phyloP scores from a whole-genome alignment of 2,888 invertebrate genomes.

The Nephrocerus scutellatus region DNA sequence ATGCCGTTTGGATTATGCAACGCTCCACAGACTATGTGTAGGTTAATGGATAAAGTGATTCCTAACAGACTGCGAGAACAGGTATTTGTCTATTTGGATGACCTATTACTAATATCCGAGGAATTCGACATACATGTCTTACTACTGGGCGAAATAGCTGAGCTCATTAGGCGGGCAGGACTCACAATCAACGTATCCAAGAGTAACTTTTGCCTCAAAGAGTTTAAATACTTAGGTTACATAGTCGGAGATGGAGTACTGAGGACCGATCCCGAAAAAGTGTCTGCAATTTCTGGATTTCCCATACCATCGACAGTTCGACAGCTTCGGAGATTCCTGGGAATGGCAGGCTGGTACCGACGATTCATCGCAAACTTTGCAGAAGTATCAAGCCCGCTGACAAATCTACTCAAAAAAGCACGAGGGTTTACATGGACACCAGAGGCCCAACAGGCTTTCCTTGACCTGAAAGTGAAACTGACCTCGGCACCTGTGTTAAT shows the following conservation, averaged over 20 bases:
- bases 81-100: too few relatives aligned
- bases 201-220: conserved; percentile 16
- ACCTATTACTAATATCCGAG: conserved; percentile 14
- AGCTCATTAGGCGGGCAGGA: conserved; percentile 2
- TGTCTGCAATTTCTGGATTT: conserved; percentile 13
- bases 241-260: conserved; percentile 14
- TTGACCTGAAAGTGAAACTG: conserved; percentile 5
- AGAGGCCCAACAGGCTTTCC: conserved; percentile 6
- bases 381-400: conserved; percentile 14
- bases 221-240: conserved; percentile 13
- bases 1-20: conserved; percentile 10
- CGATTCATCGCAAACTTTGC: conserved; percentile 19
- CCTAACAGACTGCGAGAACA: too few relatives aligned
- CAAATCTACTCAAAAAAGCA: conserved; percentile 14
- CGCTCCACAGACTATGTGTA: conserved; percentile 7
- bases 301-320: conserved; percentile 10
- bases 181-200: conserved; percentile 12
- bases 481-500: conserved; percentile 13
- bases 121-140: conserved; percentile 8
- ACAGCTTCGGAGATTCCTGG: conserved; percentile 19
- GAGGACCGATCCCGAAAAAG: conserved; percentile 13
- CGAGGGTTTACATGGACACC: conserved; percentile 1
- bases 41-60: conserved; percentile 15
- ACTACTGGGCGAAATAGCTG: not conserved
- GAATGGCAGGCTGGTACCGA: conserved; percentile 21